These are phyloP conservation scores for Torymus tubicola DNA, from an alignment of 2,888 invertebrate species.

Conservation along the genomic window DNA sequence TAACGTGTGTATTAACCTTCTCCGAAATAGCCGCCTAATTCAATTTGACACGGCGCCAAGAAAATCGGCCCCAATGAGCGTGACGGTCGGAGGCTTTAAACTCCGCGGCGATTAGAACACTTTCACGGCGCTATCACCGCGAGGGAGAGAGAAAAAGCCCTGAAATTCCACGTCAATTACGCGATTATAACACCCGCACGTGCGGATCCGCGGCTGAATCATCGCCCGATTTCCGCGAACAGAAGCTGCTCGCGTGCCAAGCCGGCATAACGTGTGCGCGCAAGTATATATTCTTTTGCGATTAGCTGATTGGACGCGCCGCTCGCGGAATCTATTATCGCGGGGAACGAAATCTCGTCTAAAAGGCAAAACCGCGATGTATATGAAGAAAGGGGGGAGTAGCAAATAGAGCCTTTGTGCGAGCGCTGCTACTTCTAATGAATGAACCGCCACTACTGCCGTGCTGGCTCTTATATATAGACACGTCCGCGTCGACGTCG, in stretches of 20 bases:
- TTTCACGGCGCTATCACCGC: neutral
- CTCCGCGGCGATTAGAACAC: no score
- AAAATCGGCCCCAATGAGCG: constrained; percentile 15
- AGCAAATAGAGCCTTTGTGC: constrained; percentile 32
- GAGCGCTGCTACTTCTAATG: constrained; percentile 14
- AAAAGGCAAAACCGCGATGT: no score
- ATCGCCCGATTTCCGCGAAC: constrained; percentile 23
- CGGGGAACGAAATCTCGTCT: no score
- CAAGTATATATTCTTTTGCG: constrained; percentile 19
- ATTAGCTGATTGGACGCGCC: constrained; percentile 25
- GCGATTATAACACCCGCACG: no score
- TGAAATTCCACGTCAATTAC: no score
- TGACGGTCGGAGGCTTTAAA: constrained; percentile 1
- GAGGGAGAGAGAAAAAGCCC: no score
- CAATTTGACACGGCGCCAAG: constrained; percentile 2
- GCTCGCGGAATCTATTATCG: neutral
- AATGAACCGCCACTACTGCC: neutral
- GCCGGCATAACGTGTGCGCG: neutral
- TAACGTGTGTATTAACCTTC: neutral
- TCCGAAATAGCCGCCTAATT: neutral
- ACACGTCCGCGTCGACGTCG: constrained; percentile 30
- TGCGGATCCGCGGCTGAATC: constrained; percentile 9
- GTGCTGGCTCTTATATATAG: constrained; percentile 24
- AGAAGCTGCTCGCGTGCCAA: constrained; percentile 27
- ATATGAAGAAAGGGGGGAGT: neutral